Conservation (phyloP, 2,113 vertebrate species). For the Zeus faber region DNA sequence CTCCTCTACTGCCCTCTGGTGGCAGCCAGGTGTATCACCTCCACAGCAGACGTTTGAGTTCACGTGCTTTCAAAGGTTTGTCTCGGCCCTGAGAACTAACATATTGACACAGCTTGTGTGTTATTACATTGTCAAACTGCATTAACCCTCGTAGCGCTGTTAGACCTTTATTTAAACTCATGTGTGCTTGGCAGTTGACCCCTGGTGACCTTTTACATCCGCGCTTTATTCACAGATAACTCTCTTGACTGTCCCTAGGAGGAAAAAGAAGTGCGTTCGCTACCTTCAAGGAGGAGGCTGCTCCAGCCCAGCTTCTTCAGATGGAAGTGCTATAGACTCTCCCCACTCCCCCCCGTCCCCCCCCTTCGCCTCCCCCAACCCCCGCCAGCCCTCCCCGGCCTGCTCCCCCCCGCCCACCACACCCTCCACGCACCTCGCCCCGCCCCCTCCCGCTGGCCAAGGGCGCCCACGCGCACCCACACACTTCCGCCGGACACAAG, state of each 20-base stretch:
- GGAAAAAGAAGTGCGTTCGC: constrained; percentile 99
- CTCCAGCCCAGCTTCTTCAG: constrained; percentile 95
- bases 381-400: constrained; percentile 32
- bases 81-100: no score
- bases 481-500: no score
- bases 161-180: not conserved
- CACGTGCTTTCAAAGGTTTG: no score
- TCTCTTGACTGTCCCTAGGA: constrained; percentile 97
- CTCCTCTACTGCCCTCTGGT: no score
- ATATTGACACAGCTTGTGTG: no score
- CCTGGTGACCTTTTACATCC: constrained; percentile 77
- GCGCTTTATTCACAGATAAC: constrained; percentile 89
- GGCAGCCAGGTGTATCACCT: no score
- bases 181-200: not conserved
- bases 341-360: constrained; percentile 68
- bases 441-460: constrained; percentile 58
- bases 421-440: constrained; percentile 61
- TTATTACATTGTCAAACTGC: no score
- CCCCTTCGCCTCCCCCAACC: constrained; percentile 56
- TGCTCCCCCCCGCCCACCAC: constrained; percentile 59
- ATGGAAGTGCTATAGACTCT: constrained; percentile 97
- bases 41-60: no score
- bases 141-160: not conserved
- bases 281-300: constrained; percentile 97
- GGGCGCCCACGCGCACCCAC: constrained; percentile 21